phyloP scores from a whole-genome alignment of 2,113 vertebrate genomes.

The Microtus richardsoni region DNA sequence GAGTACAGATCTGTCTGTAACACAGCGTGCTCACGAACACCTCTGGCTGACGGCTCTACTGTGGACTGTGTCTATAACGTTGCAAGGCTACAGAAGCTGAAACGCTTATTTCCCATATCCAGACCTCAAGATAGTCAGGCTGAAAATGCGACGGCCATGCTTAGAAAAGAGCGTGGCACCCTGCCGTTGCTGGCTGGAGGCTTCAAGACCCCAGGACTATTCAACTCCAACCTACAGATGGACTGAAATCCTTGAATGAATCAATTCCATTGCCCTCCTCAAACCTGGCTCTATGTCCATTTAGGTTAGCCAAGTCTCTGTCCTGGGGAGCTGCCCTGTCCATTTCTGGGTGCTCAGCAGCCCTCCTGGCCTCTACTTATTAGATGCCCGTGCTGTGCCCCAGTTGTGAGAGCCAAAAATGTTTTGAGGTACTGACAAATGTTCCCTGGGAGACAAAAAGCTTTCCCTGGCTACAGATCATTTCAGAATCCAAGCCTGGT shows the following conservation, averaged over 20 bases:
- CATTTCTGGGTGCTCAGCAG: background rate
- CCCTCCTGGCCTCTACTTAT: background rate
- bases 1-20: background rate
- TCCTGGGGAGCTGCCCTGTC: background rate
- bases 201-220: background rate
- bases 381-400: background rate
- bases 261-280: background rate
- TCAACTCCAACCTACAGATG: background rate
- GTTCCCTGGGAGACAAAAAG: background rate
- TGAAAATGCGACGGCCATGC: background rate
- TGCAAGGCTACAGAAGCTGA: background rate
- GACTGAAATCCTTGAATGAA: background rate
- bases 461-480: background rate
- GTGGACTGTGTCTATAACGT: background rate
- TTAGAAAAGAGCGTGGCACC: background rate
- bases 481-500: background rate
- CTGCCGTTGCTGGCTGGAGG: background rate
- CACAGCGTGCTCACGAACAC: background rate
- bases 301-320: background rate
- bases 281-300: background rate
- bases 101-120: background rate
- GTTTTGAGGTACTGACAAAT: background rate
- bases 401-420: conserved; percentile 22
- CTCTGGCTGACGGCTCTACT: background rate
- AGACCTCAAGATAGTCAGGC: background rate